Base-by-base conservation (phyloP, 2,113 vertebrate species). In the Cyanoderma ruficeps region DNA sequence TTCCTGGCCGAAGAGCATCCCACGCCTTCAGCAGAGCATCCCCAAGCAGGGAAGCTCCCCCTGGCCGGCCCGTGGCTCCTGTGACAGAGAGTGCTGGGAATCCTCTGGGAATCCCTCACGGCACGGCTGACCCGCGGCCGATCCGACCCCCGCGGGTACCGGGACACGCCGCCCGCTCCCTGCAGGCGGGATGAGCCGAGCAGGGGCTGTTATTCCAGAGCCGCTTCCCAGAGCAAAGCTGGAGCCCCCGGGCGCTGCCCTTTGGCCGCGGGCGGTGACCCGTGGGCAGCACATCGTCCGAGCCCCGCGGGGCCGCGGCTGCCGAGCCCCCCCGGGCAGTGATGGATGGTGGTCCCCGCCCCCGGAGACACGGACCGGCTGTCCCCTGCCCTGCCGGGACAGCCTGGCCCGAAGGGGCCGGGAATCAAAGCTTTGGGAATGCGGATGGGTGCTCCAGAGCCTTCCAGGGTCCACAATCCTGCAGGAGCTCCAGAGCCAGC, bases 141-240 rank as follows among this genome's bases (percentile, higher is more conserved):
- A 12, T 6, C 5, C 39, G 2, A 1, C 12, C 31, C 2, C 42
- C 11, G 0, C 0, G 16, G 6, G 2, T 12, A 10, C 2, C 0
- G 11, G 21, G 71, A 5, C 6, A 17, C 0, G 4, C 49, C 5
- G 55, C 49, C 71, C 3, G 6, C 2, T 14, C 55, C 60, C 18
- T 1, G 42, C 8, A 3, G 42, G 37, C 3, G 81, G 64, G 47
- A 37, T 1, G 78, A 6, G 37, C 15, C 1, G 0, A 42, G 61
- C 57, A 39, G 77, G 27, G 46, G 30, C 31, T 49, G 92, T 82
- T 76, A n/a, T 76, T 85, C 53, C 90, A 83, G 70, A 91, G 67
- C 57, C 74, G 8, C 94, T 79, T 94, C 79, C 85, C 82, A 49
- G 83, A 46, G 71, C 85, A 57, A 69, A 88, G 82, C 83, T 2